phyloP scores from a whole-genome alignment of 1,140 invertebrate genomes.

The Dendroctonus valens region DNA sequence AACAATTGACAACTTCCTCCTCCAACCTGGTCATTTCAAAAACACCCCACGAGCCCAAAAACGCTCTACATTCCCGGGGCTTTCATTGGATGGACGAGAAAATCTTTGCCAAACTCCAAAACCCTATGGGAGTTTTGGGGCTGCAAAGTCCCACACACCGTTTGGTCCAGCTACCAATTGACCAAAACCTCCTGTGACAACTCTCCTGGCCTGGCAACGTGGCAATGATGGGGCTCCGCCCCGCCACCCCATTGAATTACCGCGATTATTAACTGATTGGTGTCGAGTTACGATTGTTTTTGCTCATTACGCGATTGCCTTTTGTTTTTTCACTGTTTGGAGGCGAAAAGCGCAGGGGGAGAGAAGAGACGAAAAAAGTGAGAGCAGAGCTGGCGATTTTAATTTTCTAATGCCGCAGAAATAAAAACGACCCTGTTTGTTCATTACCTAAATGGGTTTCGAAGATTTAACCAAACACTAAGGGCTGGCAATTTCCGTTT shows the following conservation, averaged over 20 bases:
- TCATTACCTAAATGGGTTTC: constrained; percentile 20
- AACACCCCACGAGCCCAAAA: no score
- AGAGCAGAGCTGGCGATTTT: constrained; percentile 30
- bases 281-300: constrained; percentile 47
- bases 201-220: constrained; percentile 8
- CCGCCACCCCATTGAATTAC: constrained; percentile 24
- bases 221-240: constrained; percentile 1
- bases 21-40: no score
- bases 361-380: no score
- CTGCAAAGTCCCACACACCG: neutral
- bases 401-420: constrained; percentile 34
- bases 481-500: neutral
- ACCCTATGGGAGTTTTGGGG: neutral
- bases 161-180: no score
- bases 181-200: no score
- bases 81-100: no score
- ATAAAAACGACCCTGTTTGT: constrained; percentile 10
- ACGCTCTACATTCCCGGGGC: no score
- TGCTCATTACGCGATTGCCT: constrained; percentile 44
- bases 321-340: constrained; percentile 3
- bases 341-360: no score
- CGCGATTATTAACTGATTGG: constrained; percentile 48
- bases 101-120: neutral
- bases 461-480: constrained; percentile 9
- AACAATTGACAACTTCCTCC: no score